phyloP scores from a whole-genome alignment of 2,888 invertebrate species.

The Zygogramma bicolorata region DNA sequence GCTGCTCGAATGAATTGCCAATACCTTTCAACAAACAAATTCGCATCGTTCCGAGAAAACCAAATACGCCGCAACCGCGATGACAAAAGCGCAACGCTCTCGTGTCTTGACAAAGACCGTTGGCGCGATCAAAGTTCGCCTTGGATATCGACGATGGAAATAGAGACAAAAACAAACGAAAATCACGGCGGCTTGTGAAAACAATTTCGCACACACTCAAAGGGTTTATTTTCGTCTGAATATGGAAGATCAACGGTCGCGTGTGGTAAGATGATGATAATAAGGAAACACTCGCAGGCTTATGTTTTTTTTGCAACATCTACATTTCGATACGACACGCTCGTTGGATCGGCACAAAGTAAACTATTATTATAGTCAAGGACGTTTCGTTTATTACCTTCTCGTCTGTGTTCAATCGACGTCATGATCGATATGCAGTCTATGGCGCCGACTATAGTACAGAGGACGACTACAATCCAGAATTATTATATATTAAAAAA shows the following conservation, averaged over 20 bases:
- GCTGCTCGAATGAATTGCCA: background rate
- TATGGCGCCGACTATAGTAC: background rate
- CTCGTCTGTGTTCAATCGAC: background rate
- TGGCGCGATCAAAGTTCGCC: background rate
- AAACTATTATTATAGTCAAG: constrained; percentile 3
- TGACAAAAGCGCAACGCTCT: background rate
- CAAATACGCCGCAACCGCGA: background rate
- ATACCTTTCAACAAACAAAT: background rate
- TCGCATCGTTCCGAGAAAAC: background rate
- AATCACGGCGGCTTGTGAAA: background rate
- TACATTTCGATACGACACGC: background rate
- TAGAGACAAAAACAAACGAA: background rate
- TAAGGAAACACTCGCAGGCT: background rate
- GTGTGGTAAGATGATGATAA: background rate
- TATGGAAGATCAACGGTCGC: constrained; percentile 1
- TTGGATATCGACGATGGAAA: background rate
- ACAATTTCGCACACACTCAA: background rate
- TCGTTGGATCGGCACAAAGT: background rate
- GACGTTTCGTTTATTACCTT: constrained; percentile 2
- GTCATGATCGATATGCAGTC: background rate
- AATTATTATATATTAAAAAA: too few relatives aligned
- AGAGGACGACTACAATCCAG: too few relatives aligned
- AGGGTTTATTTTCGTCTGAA: background rate
- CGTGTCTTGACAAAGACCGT: background rate
- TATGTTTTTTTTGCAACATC: constrained; percentile 1